These are phyloP conservation scores for Parnassius glacialis DNA, from an alignment of 2,888 invertebrate genomes.

Conservation along the genomic window DNA sequence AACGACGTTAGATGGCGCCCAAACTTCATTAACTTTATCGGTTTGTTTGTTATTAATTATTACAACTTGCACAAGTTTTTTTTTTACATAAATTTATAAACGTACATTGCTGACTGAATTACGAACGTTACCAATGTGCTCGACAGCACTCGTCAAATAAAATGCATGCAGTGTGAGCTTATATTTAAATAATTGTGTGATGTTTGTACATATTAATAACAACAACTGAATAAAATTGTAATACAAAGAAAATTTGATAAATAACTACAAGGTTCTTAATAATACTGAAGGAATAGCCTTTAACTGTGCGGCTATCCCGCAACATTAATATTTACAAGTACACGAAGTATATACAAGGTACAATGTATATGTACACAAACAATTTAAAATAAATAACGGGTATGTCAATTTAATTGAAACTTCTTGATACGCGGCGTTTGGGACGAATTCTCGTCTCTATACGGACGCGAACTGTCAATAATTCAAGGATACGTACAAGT, in stretches of 20 bases:
- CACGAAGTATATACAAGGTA: constrained; percentile 67
- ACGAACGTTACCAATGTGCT: background rate
- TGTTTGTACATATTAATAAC: constrained; percentile 15
- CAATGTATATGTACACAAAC: constrained; percentile 65
- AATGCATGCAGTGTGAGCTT: constrained; percentile 29
- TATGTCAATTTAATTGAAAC: constrained; percentile 74
- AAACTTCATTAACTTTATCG: constrained; percentile 13
- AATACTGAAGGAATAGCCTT: constrained; percentile 71
- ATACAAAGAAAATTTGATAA: constrained; percentile 32
- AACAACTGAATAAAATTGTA: constrained; percentile 24
- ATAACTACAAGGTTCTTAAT: constrained; percentile 57
- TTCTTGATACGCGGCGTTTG: background rate
- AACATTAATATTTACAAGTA: constrained; percentile 65
- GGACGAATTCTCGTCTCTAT: background rate
- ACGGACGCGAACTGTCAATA: background rate
- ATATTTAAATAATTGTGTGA: constrained; percentile 28
- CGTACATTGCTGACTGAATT: background rate
- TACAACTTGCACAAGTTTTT: background rate
- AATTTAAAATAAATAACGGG: constrained; percentile 76
- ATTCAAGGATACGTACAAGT: too few relatives aligned
- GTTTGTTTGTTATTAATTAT: background rate
- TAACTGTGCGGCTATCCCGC: constrained; percentile 45
- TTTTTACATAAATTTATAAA: background rate
- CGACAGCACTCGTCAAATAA: constrained; percentile 12
- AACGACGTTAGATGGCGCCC: constrained; percentile 39